Evolutionary conservation across 2,113 vertebrate genomes (phyloP).

Genomic region (Chloebia gouldiae): DNA sequence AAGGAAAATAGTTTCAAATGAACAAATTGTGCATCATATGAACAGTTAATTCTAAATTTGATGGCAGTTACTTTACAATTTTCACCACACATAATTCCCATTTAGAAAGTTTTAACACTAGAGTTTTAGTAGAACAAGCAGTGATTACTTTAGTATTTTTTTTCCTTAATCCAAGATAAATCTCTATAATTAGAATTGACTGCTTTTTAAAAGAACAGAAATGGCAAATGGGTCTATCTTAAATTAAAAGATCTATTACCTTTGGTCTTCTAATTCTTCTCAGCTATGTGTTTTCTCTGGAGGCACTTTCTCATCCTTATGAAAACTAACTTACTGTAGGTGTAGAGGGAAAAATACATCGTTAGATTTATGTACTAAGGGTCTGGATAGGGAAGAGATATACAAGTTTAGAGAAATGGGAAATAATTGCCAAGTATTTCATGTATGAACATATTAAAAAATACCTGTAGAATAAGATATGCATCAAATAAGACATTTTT

Average conservation of each 20-base stretch:
- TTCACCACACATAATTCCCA: not conserved
- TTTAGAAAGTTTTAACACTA: conserved; percentile 23
- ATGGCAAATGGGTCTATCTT: conserved; percentile 33
- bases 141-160: not conserved
- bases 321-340: conserved; percentile 25
- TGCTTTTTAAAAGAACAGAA: conserved; percentile 56
- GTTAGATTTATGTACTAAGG: not conserved
- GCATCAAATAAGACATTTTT: conserved; percentile 3
- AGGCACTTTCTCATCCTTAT: conserved; percentile 18
- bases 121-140: not conserved
- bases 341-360: conserved; percentile 22
- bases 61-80: not conserved
- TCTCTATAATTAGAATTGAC: conserved; percentile 59
- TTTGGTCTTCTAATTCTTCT: conserved; percentile 49
- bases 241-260: conserved; percentile 60
- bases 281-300: conserved; percentile 3
- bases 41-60: not conserved
- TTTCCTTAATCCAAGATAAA: conserved; percentile 53
- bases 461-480: not conserved
- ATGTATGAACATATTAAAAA: not conserved
- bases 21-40: not conserved
- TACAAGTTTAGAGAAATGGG: not conserved
- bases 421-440: conserved; percentile 35
- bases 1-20: not conserved
- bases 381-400: not conserved